Evolutionary conservation across 2,888 invertebrate species (phyloP), one percentile per base, ranked within the genome.

Genomic region (Drosophila neonasuta): DNA sequence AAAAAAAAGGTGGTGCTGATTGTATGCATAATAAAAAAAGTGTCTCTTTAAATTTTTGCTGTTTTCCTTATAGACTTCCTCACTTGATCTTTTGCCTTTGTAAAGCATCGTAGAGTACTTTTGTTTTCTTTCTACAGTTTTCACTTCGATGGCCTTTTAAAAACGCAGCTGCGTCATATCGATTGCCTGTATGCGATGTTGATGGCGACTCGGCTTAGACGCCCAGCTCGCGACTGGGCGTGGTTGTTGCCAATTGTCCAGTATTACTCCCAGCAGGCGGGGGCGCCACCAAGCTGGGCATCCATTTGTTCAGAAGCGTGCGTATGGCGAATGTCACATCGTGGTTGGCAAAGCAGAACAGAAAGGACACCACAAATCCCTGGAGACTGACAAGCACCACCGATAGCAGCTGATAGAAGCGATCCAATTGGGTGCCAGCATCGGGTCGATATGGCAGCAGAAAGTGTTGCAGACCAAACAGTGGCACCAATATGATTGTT

Each of bases 311-410:
- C 2, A 93, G 60, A 41, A 92, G 90, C 0, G 91, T 90, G 60
- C 91, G 91, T 17, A 92, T 86, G 3, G 93, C 93, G 51, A 92
- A 91, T 58, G 92, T 91, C 10, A 95, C 95, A 88, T 95, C 95
- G 71, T 95, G 94, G 90, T 95, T 95, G 74, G 94, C 95, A 91
- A 95, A 95, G 87, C 95, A 95, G 87, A 94, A 95, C 6, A 95
- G 91, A 51, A 94, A 92, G 0, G 95, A 93, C 4, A 95, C 94
- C 81, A 94, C 94, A 32, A 94, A 90, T 30, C 95, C 95, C 93
- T 96, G 96, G 56, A 94, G 92, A 29, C 95, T 95, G 11, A 94
- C 94, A 11, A 95, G 90, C 17, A 95, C 87, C 1, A 95, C 94
- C 0, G 94, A 93, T 15, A 93, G 84, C 54, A 95, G 91, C 83